Percentiles rank a stretch among this genome's conserved stretches.
phyloP scores from a whole-genome alignment of 2,113 vertebrate genomes.

The Todiramphus saurophagus region DNA sequence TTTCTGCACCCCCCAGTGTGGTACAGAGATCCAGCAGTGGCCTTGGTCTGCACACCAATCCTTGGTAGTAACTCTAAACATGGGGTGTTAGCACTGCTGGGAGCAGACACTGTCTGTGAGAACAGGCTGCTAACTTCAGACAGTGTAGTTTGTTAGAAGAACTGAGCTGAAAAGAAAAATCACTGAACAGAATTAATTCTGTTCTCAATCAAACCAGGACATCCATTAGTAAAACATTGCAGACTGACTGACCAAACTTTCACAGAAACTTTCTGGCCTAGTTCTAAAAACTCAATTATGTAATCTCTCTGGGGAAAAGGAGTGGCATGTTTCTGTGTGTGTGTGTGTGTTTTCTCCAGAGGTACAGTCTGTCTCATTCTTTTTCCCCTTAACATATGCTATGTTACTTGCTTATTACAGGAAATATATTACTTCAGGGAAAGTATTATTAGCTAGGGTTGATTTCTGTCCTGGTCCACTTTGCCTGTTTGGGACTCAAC shows the following conservation, averaged over 20 bases:
- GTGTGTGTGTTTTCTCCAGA: neutral
- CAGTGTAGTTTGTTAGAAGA: no score
- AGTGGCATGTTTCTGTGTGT: neutral
- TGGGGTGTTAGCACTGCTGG: no score
- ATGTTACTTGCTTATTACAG: neutral
- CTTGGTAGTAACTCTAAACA: no score
- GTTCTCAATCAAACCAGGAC: no score
- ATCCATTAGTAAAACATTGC: neutral
- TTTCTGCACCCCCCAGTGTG: no score
- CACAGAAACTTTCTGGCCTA: neutral
- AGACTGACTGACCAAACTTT: neutral
- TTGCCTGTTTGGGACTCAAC: neutral
- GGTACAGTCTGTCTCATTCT: neutral
- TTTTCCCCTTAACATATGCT: neutral
- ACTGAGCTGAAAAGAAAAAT: no score
- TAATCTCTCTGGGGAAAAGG: neutral
- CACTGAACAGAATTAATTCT: no score
- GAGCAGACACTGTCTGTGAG: no score
- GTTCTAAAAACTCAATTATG: neutral
- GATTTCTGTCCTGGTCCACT: neutral
- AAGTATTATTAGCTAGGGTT: neutral
- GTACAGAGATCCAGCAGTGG: no score
- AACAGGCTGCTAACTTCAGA: no score
- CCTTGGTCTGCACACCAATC: no score
- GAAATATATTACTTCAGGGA: neutral